Evolutionary conservation across 2,113 vertebrate genomes (phyloP).

Genomic region (Oophaga pumilio): DNA sequence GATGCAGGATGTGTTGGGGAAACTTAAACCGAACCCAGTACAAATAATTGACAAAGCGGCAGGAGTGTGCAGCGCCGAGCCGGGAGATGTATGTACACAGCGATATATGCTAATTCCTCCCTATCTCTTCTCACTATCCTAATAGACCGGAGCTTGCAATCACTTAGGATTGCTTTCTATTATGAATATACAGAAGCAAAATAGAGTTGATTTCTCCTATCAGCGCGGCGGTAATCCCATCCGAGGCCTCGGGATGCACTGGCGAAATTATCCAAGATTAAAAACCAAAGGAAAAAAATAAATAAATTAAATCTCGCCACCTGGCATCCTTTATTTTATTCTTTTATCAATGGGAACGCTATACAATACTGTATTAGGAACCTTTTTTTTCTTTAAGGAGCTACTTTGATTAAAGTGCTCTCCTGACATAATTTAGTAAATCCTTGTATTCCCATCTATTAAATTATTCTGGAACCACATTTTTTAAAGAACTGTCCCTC

Average conservation of each 20-base stretch:
- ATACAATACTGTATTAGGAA: not conserved
- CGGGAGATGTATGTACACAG: conserved; percentile 16
- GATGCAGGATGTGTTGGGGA: not conserved
- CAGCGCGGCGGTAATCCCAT: conserved; percentile 27
- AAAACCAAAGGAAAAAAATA: not conserved
- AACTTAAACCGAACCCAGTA: conserved; percentile 9
- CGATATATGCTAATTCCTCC: conserved; percentile 17
- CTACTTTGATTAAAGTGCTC: not conserved
- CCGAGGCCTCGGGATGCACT: conserved; percentile 15
- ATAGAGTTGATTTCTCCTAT: conserved; percentile 38
- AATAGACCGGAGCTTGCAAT: conserved; percentile 25
- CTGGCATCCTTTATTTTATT: conserved; percentile 25
- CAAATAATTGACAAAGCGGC: conserved; percentile 12
- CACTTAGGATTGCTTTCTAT: conserved; percentile 26
- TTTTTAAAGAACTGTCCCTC: no score
- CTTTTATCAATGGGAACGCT: not conserved
- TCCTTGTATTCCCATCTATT: no score
- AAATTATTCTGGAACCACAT: no score
- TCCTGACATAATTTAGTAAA: no score
- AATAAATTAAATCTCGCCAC: not conserved
- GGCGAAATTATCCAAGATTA: conserved; percentile 46
- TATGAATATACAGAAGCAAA: conserved; percentile 26
- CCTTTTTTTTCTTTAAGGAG: not conserved
- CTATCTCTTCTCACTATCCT: conserved; percentile 35
- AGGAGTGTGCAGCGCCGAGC: conserved; percentile 11